These are phyloP conservation scores for Pheosia gnoma DNA, from an alignment of 2,888 invertebrate genomes.

Conservation along the genomic window DNA sequence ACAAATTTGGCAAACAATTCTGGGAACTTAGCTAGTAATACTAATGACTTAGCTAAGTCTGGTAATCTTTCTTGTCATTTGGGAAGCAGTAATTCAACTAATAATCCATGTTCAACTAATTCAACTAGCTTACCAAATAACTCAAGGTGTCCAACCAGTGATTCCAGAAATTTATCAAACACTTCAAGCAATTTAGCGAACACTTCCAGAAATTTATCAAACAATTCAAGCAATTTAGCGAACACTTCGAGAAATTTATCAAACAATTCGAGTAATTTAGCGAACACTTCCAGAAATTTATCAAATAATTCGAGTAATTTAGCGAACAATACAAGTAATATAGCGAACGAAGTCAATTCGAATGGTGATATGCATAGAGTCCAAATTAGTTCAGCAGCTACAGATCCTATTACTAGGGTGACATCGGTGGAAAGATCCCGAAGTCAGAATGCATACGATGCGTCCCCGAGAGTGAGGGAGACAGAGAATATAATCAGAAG, in stretches of 20 bases:
- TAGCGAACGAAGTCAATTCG: slow-evolving; percentile 31
- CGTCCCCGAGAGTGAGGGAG: slow-evolving; percentile 49
- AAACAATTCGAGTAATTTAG: not conserved
- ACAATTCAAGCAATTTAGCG: not conserved
- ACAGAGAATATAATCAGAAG: slow-evolving; percentile 52
- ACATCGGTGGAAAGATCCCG: slow-evolving; percentile 61
- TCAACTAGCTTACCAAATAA: not conserved
- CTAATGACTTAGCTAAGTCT: slow-evolving; percentile 5
- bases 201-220: not conserved
- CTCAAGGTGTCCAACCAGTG: not conserved
- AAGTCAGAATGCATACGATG: slow-evolving; percentile 71
- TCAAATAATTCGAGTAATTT: not conserved
- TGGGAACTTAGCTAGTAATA: not conserved
- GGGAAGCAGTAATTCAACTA: not conserved
- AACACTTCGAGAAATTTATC: not conserved
- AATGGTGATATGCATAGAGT: slow-evolving; percentile 27
- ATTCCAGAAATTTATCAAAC: not conserved
- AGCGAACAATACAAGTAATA: not conserved
- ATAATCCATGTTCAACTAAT: not conserved
- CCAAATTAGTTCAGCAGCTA: slow-evolving; percentile 13
- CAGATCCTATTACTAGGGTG: slow-evolving; percentile 24
- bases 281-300: not conserved
- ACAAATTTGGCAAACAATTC: slow-evolving; percentile 6
- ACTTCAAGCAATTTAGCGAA: not conserved
- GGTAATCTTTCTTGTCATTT: not conserved